Percentiles rank a stretch among this genome's conserved stretches.
Conservation (phyloP, 2,797 vertebrate genomes). For the Spinus pinus region DNA sequence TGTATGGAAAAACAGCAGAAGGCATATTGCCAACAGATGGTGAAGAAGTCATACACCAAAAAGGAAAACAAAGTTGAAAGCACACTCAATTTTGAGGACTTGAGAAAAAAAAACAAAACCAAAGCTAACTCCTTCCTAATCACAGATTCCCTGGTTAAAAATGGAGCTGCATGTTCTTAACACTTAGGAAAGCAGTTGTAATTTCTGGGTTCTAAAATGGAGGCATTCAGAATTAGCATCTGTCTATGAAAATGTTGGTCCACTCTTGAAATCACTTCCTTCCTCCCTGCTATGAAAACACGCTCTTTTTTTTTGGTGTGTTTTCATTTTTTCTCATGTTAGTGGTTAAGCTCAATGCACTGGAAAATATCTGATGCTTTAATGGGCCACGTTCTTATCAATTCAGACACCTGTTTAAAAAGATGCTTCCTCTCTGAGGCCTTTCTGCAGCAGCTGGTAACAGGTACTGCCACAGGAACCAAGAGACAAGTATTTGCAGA, state of each 20-base stretch:
- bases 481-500: neutral
- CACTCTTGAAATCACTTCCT: conserved; percentile 7
- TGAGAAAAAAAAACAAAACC: neutral
- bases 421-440: neutral
- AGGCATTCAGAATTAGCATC: conserved; percentile 3
- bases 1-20: conserved; percentile 2
- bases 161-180: neutral
- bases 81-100: conserved; percentile 16
- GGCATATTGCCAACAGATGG: conserved; percentile 56
- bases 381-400: neutral
- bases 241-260: neutral
- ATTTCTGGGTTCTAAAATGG: conserved; percentile 45
- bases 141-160: conserved; percentile 12
- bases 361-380: neutral
- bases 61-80: conserved; percentile 54
- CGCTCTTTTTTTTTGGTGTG: neutral
- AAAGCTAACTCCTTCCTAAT: conserved; percentile 12
- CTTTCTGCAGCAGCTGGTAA: neutral
- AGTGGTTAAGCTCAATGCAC: neutral
- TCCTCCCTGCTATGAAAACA: neutral
- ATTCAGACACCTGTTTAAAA: neutral
- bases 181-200: conserved; percentile 5
- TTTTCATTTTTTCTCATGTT: neutral
- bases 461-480: neutral
- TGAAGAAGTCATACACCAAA: conserved; percentile 6